Evolutionary conservation across 2,797 vertebrate genomes (phyloP), one percentile per base, ranked within the genome.

Genomic region (Glyptemys insculpta): DNA sequence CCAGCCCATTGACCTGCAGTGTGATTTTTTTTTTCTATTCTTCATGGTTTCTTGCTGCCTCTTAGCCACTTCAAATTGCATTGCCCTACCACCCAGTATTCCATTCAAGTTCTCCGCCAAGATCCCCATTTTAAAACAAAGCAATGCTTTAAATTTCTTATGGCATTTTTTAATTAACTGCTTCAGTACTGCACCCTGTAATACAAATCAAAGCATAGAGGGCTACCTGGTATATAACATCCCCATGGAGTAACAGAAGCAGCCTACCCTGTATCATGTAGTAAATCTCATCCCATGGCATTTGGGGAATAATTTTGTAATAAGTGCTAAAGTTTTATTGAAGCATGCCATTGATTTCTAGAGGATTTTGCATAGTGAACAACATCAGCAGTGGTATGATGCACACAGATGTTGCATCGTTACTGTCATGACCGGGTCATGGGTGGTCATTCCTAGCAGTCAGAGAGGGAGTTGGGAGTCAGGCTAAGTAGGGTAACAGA

Each of bases 171-270:
- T 59, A 79, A 62, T 91, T 94, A 94, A 96, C 87, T 95, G 81
- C 68, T 95, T 95, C 93, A 96, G 92, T 95, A 93, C 11, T 89
- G 86, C 85, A 81, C 72, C 29, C 10, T 11, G 57, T 59, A 95
- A 57, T 95, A 91, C 92, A 97, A 93, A 95, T 90, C 72, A 95
- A 96, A 96, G 91, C 94, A 87, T 92, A 65, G 87, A 97, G 95
- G 95, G 93, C 94, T 98, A 95, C 89, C 91, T 98, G 97, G 97
- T 97, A 94, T 62, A 93, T 88, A 96, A 94, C 83, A 96, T 96
- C 97, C 96, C 90, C 23, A 89, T 95, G 97, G 96, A 95, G 83
- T 81, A 97, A 93, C 93, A 97, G 96, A 95, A 91, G 76, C 82
- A 95, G 96, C 85, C 86, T 95, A 90, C 49, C 31, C 94, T 89